Conservation (phyloP, 2,888 invertebrate genomes). For the Teleogryllus oceanicus region DNA sequence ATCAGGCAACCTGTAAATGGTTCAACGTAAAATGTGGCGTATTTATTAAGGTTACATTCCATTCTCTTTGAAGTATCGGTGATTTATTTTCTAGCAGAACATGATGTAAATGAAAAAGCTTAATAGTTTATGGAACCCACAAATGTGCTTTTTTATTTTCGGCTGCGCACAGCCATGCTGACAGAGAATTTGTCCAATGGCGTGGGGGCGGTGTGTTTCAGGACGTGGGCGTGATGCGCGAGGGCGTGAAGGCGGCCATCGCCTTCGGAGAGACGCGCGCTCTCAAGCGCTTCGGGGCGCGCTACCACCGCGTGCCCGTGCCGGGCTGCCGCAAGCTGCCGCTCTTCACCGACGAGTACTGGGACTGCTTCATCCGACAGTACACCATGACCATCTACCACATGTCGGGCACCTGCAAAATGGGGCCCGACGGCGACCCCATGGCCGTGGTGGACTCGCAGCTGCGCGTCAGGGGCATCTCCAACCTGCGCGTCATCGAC, state of each 20-base stretch:
- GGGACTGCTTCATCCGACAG: slow-evolving; percentile 78
- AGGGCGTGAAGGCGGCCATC: slow-evolving; percentile 81
- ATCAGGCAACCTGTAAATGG: too few relatives aligned
- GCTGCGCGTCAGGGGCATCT: slow-evolving; percentile 70
- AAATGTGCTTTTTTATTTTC: too few relatives aligned
- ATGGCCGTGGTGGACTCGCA: slow-evolving; percentile 78
- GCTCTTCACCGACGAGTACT: slow-evolving; percentile 76
- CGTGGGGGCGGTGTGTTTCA: background rate
- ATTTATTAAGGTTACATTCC: too few relatives aligned
- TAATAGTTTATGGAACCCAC: too few relatives aligned
- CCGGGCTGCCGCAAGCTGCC: slow-evolving; percentile 81
- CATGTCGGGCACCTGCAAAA: slow-evolving; percentile 78
- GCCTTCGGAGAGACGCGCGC: slow-evolving; percentile 76
- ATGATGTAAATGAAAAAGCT: too few relatives aligned
- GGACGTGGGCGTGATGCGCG: slow-evolving; percentile 77
- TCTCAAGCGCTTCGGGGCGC: slow-evolving; percentile 73
- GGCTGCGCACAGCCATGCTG: too few relatives aligned
- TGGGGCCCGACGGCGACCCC: slow-evolving; percentile 74
- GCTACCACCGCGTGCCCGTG: slow-evolving; percentile 67
- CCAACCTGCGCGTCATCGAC: slow-evolving; percentile 77
- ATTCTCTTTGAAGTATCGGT: too few relatives aligned
- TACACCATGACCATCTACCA: slow-evolving; percentile 88
- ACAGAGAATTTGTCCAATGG: too few relatives aligned
- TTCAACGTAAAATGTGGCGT: too few relatives aligned
- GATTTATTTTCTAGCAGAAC: too few relatives aligned